Evolutionary conservation across 2,113 vertebrate species (phyloP).

Genomic region (Toxotes chatareus): DNA sequence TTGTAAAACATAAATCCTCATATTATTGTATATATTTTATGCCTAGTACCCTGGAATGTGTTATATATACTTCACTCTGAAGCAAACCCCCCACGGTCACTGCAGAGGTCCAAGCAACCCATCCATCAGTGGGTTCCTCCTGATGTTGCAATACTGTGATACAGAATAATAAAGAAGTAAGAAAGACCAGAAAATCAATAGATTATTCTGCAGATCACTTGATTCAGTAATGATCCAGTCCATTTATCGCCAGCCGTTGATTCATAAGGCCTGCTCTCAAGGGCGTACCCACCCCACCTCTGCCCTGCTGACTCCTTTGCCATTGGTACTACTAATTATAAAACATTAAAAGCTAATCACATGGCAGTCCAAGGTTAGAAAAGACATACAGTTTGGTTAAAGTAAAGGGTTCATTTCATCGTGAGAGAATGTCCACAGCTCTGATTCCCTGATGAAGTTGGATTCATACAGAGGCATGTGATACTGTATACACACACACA

Average conservation of each 20-base stretch:
- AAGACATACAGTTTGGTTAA: slow-evolving; percentile 75
- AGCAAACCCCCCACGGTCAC: slow-evolving; percentile 62
- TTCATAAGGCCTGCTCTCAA: slow-evolving; percentile 84
- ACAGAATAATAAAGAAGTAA: slow-evolving; percentile 87
- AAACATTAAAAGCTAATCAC: slow-evolving; percentile 86
- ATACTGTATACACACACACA: too few relatives aligned
- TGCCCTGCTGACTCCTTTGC: slow-evolving; percentile 80
- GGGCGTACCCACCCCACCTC: slow-evolving; percentile 80
- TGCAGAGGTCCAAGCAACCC: slow-evolving; percentile 73
- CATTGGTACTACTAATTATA: slow-evolving; percentile 83
- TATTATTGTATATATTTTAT: slow-evolving; percentile 45
- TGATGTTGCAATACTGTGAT: slow-evolving; percentile 87
- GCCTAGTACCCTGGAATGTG: slow-evolving; percentile 30
- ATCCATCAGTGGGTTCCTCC: slow-evolving; percentile 84
- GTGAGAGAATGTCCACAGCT: slow-evolving; percentile 10
- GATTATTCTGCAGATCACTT: slow-evolving; percentile 89
- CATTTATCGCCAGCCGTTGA: slow-evolving; percentile 85
- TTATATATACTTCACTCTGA: slow-evolving; percentile 55
- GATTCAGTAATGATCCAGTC: slow-evolving; percentile 88
- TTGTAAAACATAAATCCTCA: slow-evolving; percentile 20
- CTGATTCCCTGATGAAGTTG: neutral
- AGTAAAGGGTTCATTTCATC: slow-evolving; percentile 63
- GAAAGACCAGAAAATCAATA: slow-evolving; percentile 88
- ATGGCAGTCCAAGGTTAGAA: slow-evolving; percentile 79
- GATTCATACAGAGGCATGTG: slow-evolving; percentile 8